phyloP scores from a whole-genome alignment of 35 echinoderm and acorn worm genomes.

The Eucidaris tribuloides region DNA sequence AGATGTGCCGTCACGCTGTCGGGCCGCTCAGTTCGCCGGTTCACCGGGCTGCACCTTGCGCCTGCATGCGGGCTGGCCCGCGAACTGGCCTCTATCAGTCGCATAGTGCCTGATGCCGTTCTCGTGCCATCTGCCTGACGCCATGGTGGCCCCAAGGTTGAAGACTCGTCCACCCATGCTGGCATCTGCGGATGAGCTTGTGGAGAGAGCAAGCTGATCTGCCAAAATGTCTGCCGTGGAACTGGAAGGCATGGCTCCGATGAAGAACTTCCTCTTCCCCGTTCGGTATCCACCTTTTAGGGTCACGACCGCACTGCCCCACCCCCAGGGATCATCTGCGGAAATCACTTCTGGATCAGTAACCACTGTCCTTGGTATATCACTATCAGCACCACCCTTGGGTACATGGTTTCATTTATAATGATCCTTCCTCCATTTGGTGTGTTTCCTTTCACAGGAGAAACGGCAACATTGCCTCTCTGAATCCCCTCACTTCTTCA shows the following conservation, averaged over 20 bases:
- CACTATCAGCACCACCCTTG: background rate
- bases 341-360: too few relatives aligned
- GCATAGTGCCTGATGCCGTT: slow-evolving; percentile 37
- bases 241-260: slow-evolving; percentile 21
- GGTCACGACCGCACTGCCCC: slow-evolving; percentile 22
- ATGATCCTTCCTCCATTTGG: background rate
- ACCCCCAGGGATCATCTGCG: too few relatives aligned
- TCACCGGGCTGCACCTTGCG: background rate
- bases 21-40: background rate
- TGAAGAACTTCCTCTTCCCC: slow-evolving; percentile 60
- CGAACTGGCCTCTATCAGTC: slow-evolving; percentile 53
- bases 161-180: background rate
- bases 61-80: background rate
- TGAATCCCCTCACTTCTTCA: too few relatives aligned
- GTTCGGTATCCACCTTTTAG: slow-evolving; percentile 19
- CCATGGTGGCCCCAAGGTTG: background rate
- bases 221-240: background rate
- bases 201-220: background rate
- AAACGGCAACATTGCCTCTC: too few relatives aligned
- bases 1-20: background rate
- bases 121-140: background rate
- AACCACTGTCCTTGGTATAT: background rate
- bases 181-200: background rate
- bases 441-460: background rate
- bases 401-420: background rate